phyloP scores from a whole-genome alignment of 2,797 vertebrate species.

The Chrysocyon brachyurus region DNA sequence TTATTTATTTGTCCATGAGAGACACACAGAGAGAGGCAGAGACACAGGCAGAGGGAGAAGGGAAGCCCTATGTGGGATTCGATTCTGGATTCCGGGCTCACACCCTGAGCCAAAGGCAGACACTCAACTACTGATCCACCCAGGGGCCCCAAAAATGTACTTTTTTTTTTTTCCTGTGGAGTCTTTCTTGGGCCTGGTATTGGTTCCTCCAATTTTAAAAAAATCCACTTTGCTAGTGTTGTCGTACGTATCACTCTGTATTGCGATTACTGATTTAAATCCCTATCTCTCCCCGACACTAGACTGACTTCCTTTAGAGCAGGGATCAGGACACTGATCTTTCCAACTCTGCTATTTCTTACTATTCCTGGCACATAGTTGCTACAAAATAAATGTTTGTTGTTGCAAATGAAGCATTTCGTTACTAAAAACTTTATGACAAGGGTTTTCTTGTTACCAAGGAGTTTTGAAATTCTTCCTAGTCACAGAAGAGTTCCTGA shows the following conservation, averaged over 20 bases:
- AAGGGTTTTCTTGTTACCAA: not conserved
- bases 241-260: no score
- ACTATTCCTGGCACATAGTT: not conserved
- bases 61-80: no score
- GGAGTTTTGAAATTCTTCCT: not conserved
- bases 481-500: not conserved
- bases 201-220: not conserved
- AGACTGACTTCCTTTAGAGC: not conserved
- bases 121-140: no score
- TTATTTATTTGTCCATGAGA: no score
- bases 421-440: not conserved
- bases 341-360: not conserved
- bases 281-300: not conserved
- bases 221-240: not conserved
- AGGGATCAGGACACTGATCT: not conserved
- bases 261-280: not conserved
- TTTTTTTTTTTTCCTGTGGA: not conserved
- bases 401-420: not conserved
- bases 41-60: no score
- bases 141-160: no score
- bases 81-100: no score
- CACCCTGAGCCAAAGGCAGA: no score
- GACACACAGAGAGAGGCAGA: no score
- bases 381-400: not conserved
- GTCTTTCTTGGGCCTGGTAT: not conserved